Conservation (phyloP, 2,113 vertebrate genomes). For the Chaetorhynchus papuensis region DNA sequence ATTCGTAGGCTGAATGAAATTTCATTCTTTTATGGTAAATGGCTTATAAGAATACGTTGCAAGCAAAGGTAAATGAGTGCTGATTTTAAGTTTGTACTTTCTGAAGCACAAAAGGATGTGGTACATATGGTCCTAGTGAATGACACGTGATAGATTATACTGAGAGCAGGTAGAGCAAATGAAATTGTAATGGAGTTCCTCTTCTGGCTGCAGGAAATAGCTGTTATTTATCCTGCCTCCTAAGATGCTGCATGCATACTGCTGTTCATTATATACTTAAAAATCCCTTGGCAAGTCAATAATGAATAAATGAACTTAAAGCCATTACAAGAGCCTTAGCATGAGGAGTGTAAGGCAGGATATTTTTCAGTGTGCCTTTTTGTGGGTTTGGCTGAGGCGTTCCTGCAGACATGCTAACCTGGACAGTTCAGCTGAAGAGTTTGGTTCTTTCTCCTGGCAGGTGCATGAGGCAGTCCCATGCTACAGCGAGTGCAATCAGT, state of each 20-base stretch:
- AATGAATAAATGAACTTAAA: constrained; percentile 50
- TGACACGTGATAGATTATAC: constrained; percentile 17
- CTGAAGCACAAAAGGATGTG: constrained; percentile 16
- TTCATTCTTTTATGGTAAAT: constrained; percentile 1
- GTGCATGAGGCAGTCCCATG: constrained; percentile 91
- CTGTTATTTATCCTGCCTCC: constrained; percentile 59
- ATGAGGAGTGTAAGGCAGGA: background rate
- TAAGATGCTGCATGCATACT: background rate
- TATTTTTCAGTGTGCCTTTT: background rate
- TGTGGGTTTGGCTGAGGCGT: background rate
- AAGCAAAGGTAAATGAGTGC: constrained; percentile 35
- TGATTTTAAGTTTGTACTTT: constrained; percentile 34
- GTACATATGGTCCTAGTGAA: background rate
- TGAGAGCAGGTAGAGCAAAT: constrained; percentile 51
- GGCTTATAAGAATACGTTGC: background rate
- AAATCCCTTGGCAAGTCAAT: constrained; percentile 51
- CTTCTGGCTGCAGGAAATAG: constrained; percentile 41
- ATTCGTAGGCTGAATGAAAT: background rate
- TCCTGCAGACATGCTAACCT: constrained; percentile 11
- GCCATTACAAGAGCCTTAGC: background rate
- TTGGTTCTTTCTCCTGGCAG: constrained; percentile 71
- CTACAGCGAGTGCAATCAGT: constrained; percentile 83
- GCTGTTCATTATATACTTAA: constrained; percentile 42
- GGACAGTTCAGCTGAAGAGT: constrained; percentile 3
- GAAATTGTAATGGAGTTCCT: constrained; percentile 67